Percentiles rank a stretch among this genome's conserved stretches.
Evolutionary conservation across 1,140 invertebrate genomes (phyloP).

Genomic region (Drosophila lacertosa): DNA sequence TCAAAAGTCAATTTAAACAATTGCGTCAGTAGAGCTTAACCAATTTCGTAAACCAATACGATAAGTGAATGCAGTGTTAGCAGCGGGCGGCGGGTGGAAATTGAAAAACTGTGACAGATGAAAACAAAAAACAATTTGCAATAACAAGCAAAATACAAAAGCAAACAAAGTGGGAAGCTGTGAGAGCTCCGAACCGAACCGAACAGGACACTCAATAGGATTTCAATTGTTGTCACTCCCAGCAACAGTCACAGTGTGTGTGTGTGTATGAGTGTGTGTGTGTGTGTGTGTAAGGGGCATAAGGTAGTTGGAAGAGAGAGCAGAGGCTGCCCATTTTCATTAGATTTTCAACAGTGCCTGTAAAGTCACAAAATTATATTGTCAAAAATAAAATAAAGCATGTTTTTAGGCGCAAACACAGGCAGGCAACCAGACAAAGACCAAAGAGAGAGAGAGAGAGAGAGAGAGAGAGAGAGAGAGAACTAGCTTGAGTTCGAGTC

Average conservation of each 20-base stretch:
- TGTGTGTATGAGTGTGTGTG: constrained; percentile 11
- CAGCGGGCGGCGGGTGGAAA: background rate
- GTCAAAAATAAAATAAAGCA: constrained; percentile 78
- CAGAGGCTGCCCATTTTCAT: constrained; percentile 64
- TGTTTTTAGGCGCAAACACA: constrained; percentile 57
- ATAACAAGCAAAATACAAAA: constrained; percentile 59
- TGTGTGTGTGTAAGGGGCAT: background rate
- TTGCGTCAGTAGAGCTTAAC: constrained; percentile 68
- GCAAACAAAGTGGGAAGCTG: constrained; percentile 52
- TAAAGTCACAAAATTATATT: constrained; percentile 81
- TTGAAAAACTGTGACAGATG: constrained; percentile 44
- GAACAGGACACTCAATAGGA: constrained; percentile 62
- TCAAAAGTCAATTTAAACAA: constrained; percentile 73
- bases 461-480: background rate
- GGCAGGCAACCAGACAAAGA: background rate
- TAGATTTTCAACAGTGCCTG: constrained; percentile 63
- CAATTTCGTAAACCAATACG: constrained; percentile 74
- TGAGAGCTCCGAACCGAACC: constrained; percentile 27
- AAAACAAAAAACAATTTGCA: constrained; percentile 74
- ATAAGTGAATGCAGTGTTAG: constrained; percentile 42
- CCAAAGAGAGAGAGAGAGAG: background rate
- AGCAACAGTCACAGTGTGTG: constrained; percentile 9
- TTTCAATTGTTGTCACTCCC: constrained; percentile 65
- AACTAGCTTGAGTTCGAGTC: background rate
- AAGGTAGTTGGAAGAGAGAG: background rate